Conservation (phyloP, 2,888 invertebrate genomes). For the Tenthredo livida region DNA sequence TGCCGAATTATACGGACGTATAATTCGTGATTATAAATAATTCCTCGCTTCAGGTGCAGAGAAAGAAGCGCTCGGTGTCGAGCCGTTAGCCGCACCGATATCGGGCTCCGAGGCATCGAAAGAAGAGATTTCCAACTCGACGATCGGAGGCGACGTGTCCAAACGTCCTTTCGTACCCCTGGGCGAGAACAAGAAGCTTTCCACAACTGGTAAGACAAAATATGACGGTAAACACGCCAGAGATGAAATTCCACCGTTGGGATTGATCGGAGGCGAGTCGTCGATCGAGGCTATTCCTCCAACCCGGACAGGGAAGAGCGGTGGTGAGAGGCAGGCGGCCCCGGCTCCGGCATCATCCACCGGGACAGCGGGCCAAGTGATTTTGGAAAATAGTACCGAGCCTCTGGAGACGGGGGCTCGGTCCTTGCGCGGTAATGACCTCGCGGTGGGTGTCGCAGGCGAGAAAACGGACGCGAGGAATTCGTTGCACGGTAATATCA, state of each 20-base stretch:
- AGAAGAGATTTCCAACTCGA: conserved; percentile 25
- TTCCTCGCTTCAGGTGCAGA: conserved; percentile 57
- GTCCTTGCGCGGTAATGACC: conserved; percentile 71
- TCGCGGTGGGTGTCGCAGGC: background rate
- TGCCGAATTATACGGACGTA: background rate
- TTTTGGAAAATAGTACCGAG: conserved; percentile 50
- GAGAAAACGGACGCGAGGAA: conserved; percentile 70
- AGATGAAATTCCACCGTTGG: conserved; percentile 60
- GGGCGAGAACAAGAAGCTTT: background rate
- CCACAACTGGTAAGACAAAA: background rate
- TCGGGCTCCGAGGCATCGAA: conserved; percentile 14
- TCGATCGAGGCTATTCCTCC: conserved; percentile 66
- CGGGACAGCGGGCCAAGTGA: conserved; percentile 3
- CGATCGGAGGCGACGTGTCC: background rate
- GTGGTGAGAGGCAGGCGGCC: conserved; percentile 58
- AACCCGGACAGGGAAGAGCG: conserved; percentile 68
- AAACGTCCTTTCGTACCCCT: background rate
- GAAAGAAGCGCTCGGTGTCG: conserved; percentile 62
- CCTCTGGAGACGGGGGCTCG: conserved; percentile 63
- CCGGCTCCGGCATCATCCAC: background rate
- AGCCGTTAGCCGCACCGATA: conserved; percentile 59
- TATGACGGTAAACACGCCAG: conserved; percentile 54
- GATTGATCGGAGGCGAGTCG: conserved; percentile 68
- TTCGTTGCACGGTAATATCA: conserved; percentile 74
- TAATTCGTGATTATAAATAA: background rate